Conservation (phyloP, 2,113 vertebrate species). For the Misgurnus mizolepis region DNA sequence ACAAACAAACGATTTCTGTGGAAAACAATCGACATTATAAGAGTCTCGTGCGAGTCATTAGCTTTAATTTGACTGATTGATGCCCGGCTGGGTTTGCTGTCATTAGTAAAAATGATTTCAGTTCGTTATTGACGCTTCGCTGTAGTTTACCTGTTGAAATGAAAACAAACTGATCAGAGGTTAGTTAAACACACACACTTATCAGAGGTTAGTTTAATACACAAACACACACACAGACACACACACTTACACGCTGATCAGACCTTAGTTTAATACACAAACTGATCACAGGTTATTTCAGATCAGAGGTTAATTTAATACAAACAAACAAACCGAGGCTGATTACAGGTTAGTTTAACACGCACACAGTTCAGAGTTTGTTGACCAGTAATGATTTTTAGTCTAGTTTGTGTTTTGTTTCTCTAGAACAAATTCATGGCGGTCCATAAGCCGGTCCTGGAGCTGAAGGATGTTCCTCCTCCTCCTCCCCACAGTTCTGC, state of each 20-base stretch:
- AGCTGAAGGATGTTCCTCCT: conserved; percentile 88
- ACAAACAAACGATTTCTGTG: not conserved
- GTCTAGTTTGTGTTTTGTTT: not conserved
- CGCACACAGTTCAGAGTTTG: too few relatives aligned
- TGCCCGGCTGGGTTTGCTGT: not conserved
- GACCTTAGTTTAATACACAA: not conserved
- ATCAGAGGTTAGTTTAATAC: too few relatives aligned
- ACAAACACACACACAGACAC: too few relatives aligned
- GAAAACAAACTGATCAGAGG: not conserved
- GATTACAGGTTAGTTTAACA: too few relatives aligned
- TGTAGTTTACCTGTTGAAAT: not conserved
- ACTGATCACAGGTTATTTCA: too few relatives aligned
- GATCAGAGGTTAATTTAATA: too few relatives aligned
- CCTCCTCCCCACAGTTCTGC: conserved; percentile 76
- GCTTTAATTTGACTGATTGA: conserved; percentile 2
- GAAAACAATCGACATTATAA: not conserved
- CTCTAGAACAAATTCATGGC: conserved; percentile 89
- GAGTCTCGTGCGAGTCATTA: conserved; percentile 1
- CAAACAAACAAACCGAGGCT: too few relatives aligned
- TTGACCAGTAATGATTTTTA: not conserved
- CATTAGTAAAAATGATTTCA: not conserved
- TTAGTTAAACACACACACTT: not conserved
- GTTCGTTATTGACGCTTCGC: not conserved
- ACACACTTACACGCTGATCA: not conserved
- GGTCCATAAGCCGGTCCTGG: conserved; percentile 81